phyloP scores from a whole-genome alignment of 2,888 invertebrate genomes.

The Dermolepida albohirtum region DNA sequence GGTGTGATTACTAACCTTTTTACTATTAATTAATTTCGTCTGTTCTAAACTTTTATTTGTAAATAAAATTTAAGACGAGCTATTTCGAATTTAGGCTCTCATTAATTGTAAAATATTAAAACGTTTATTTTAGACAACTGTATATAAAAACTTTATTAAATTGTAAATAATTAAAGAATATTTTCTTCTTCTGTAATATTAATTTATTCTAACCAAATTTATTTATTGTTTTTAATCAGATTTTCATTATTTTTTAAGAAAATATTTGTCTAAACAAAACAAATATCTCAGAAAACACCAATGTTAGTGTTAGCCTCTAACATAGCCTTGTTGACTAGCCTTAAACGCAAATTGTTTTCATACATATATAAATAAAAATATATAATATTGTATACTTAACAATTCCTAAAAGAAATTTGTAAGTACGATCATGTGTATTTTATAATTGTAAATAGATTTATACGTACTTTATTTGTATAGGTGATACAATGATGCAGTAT shows the following conservation, averaged over 20 bases:
- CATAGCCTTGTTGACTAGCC: slow-evolving; percentile 54
- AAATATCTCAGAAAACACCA: slow-evolving; percentile 48
- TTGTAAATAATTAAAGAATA: too few relatives aligned
- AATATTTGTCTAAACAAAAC: slow-evolving; percentile 6
- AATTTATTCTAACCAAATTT: slow-evolving; percentile 25
- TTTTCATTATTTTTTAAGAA: slow-evolving; percentile 13
- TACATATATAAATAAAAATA: slow-evolving; percentile 31
- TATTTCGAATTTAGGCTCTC: too few relatives aligned
- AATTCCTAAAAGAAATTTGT: slow-evolving; percentile 3
- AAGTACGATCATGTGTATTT: slow-evolving; percentile 10
- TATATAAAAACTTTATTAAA: too few relatives aligned
- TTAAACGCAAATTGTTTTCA: slow-evolving; percentile 44
- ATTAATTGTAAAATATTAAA: too few relatives aligned
- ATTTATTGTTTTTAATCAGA: slow-evolving; percentile 6
- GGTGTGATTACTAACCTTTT: too few relatives aligned
- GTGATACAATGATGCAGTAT: slow-evolving; percentile 22
- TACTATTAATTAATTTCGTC: too few relatives aligned
- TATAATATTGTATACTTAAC: slow-evolving; percentile 20
- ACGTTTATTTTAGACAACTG: too few relatives aligned
- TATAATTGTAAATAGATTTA: slow-evolving; percentile 16
- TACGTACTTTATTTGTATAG: slow-evolving; percentile 27
- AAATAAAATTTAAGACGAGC: too few relatives aligned
- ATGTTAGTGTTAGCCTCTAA: slow-evolving; percentile 53
- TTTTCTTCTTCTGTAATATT: too few relatives aligned
- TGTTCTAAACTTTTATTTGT: too few relatives aligned